phyloP scores from a whole-genome alignment of 2,113 vertebrate species.

The Podilymbus podiceps region DNA sequence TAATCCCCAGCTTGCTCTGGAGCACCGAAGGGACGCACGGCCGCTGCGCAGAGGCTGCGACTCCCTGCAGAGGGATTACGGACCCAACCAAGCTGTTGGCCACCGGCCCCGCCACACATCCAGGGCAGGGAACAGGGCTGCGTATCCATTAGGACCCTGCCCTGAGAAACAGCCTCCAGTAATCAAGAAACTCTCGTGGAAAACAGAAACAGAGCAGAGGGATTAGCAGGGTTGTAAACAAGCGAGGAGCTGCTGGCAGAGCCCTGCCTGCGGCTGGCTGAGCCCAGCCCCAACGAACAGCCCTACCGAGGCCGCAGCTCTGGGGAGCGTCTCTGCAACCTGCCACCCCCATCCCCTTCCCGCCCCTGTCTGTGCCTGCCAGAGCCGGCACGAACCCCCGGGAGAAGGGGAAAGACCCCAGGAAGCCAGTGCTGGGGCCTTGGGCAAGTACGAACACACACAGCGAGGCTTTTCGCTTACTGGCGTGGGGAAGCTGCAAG shows the following conservation, averaged over 20 bases:
- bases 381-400: not conserved
- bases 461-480: not conserved
- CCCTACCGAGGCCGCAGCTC: not conserved
- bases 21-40: not conserved
- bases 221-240: not conserved
- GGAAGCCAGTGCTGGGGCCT: not conserved
- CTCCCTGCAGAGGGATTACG: rapidly evolving
- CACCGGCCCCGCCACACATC: rapidly evolving
- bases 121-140: not conserved
- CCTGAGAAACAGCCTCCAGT: not conserved
- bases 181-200: not conserved
- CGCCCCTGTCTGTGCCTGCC: rapidly evolving
- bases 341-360: not conserved
- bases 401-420: not conserved
- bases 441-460: not conserved
- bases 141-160: not conserved
- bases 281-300: not conserved
- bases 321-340: not conserved
- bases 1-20: not conserved
- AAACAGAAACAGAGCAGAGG: not conserved
- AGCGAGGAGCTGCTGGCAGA: not conserved
- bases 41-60: rapidly evolving
- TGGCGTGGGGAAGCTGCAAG: not conserved
- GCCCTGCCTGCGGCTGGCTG: too few relatives aligned
- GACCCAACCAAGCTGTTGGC: not conserved